A percentile compares a stretch with the other conserved stretches of the same genome.
These are phyloP conservation scores for Sebastes itinus DNA, from an alignment of 2,797 vertebrate species.

Conservation along the genomic window DNA sequence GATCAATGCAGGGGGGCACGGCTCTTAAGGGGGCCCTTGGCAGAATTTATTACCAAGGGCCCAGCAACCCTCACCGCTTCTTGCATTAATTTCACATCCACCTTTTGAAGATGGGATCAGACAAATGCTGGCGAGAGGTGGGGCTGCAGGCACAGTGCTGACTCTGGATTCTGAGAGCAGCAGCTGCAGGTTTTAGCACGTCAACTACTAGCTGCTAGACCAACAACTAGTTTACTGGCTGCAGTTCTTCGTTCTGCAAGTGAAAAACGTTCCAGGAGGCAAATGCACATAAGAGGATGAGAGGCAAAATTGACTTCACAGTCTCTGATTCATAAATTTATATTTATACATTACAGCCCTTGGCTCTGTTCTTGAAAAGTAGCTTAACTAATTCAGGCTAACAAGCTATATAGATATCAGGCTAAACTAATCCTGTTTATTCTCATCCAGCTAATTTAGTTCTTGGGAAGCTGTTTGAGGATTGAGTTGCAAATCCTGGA, in stretches of 20 bases:
- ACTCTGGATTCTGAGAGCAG: constrained; percentile 38
- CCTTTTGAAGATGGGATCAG: constrained; percentile 37
- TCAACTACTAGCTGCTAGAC: neutral
- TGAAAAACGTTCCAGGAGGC: constrained; percentile 6
- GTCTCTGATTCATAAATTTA: constrained; percentile 18
- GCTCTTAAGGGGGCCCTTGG: neutral
- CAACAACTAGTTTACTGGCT: constrained; percentile 23
- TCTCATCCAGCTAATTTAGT: neutral
- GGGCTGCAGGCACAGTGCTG: constrained; percentile 38
- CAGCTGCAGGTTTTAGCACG: constrained; percentile 34
- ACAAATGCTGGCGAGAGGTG: constrained; percentile 2
- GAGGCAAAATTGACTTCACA: neutral
- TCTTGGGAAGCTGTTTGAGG: neutral
- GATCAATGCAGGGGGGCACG: neutral
- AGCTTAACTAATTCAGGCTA: neutral
- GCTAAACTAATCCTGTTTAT: neutral
- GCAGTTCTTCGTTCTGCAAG: constrained; percentile 27
- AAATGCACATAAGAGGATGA: constrained; percentile 21
- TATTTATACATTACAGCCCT: neutral
- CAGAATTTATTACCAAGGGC: constrained; percentile 16
- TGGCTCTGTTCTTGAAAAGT: neutral
- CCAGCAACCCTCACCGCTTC: constrained; percentile 4
- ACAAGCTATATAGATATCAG: neutral
- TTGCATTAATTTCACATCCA: constrained; percentile 52
- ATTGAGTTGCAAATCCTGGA: neutral